A percentile compares a stretch with the other conserved stretches of the same genome.
Conservation (phyloP, 2,113 vertebrate genomes). For the Xiphophorus maculatus region DNA sequence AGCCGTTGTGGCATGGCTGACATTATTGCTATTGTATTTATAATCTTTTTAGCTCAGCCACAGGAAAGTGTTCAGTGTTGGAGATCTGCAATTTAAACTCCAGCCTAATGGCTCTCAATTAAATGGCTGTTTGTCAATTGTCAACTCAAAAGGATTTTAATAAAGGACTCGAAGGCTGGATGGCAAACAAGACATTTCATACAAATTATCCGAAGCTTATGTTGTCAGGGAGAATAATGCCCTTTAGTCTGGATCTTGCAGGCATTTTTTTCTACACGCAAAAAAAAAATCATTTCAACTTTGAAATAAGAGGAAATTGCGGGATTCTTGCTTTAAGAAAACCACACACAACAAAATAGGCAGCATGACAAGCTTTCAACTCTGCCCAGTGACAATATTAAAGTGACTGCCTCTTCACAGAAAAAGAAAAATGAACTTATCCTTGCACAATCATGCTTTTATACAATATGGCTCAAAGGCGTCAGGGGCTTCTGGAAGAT, state of each 20-base stretch:
- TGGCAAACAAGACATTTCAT: neutral
- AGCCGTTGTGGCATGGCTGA: neutral
- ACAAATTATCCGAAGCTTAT: neutral
- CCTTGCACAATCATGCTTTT: neutral
- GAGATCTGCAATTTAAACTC: neutral
- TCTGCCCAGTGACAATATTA: neutral
- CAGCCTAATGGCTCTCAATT: neutral
- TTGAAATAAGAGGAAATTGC: neutral
- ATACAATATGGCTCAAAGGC: neutral
- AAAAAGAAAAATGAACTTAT: neutral
- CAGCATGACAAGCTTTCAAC: neutral
- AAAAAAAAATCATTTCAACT: neutral
- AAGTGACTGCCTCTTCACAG: neutral
- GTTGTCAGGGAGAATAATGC: neutral
- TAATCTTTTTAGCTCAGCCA: neutral
- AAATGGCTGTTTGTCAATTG: neutral
- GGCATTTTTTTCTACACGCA: neutral
- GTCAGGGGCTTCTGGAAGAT: neutral
- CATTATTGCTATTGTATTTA: neutral
- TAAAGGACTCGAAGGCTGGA: neutral
- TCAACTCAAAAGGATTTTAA: neutral
- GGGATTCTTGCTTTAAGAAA: neutral
- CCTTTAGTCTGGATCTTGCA: neutral
- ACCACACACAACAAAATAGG: neutral
- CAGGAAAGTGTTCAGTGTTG: neutral